A percentile compares a stretch with the other conserved stretches of the same genome.
Conservation (phyloP, 2,888 invertebrate genomes). For the Periphyllus acericola region DNA sequence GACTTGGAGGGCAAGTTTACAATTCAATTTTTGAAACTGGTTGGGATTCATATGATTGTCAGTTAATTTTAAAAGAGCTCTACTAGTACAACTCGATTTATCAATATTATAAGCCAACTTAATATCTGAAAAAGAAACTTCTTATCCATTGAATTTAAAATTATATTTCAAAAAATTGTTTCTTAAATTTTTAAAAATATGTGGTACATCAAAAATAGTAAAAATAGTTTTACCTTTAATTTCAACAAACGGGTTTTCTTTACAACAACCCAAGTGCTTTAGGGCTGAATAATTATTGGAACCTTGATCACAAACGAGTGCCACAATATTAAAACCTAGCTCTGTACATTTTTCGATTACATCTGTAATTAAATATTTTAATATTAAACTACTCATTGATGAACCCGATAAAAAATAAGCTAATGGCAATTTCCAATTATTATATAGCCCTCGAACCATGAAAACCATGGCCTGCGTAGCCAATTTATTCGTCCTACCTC, state of each 20-base stretch:
- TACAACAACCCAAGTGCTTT: neutral
- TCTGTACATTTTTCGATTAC: conserved; percentile 29
- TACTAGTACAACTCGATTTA: no score
- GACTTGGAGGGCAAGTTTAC: no score
- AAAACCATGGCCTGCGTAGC: no score
- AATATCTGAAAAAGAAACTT: conserved; percentile 63
- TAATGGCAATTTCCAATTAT: conserved; percentile 65
- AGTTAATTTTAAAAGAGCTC: no score
- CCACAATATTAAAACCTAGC: conserved; percentile 62
- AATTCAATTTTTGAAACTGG: no score
- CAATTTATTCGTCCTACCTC: no score
- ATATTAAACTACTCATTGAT: conserved; percentile 57
- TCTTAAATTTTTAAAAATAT: conserved; percentile 64
- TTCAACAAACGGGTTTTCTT: conserved; percentile 63
- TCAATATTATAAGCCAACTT: no score
- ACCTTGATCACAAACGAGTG: no score
- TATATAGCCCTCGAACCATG: conserved; percentile 63
- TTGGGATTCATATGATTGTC: no score
- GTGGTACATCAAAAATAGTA: conserved; percentile 64
- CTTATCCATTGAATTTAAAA: conserved; percentile 57
- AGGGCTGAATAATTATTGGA: no score
- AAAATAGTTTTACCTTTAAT: conserved; percentile 63
- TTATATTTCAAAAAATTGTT: conserved; percentile 63
- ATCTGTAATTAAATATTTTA: conserved; percentile 61
- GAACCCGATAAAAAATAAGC: conserved; percentile 63